phyloP scores from a whole-genome alignment of 2,797 vertebrate genomes.

The Acanthurus tractus region DNA sequence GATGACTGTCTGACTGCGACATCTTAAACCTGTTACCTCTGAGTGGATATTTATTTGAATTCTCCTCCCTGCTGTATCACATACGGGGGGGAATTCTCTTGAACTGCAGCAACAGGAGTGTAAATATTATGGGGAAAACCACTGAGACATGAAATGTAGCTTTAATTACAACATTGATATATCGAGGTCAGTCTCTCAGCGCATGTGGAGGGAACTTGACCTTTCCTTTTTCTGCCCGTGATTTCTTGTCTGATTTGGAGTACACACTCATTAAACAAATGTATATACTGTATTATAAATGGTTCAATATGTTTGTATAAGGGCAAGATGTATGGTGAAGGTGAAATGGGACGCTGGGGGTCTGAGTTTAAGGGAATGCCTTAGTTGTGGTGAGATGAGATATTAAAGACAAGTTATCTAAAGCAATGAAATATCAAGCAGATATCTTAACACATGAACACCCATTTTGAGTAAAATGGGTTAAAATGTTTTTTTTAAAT shows the following conservation, averaged over 20 bases:
- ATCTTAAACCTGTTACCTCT: conserved; percentile 87
- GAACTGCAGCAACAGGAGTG: conserved; percentile 78
- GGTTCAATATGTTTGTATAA: conserved; percentile 73
- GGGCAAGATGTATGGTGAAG: conserved; percentile 54
- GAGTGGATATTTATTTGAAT: conserved; percentile 86
- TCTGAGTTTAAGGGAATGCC: conserved; percentile 29
- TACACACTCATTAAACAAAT: conserved; percentile 75
- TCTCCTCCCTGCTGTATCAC: conserved; percentile 78
- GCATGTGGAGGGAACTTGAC: conserved; percentile 73
- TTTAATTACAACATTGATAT: conserved; percentile 86
- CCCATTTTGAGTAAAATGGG: conserved; percentile 3
- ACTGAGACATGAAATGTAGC: conserved; percentile 85
- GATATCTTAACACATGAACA: not conserved
- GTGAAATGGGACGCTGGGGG: conserved; percentile 29
- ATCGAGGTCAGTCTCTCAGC: conserved; percentile 72
- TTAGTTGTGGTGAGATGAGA: conserved; percentile 17
- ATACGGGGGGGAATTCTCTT: conserved; percentile 73
- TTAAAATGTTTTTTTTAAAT: conserved; percentile 1
- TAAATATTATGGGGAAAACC: conserved; percentile 85
- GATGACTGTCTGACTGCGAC: conserved; percentile 82
- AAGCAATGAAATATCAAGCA: conserved; percentile 23
- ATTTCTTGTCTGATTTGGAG: conserved; percentile 75
- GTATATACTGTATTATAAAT: conserved; percentile 74
- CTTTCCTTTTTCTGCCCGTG: conserved; percentile 68
- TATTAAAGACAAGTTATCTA: conserved; percentile 29